Conservation (phyloP, 2,113 vertebrate genomes). For the Sinocyclocheilus anshuiensis region DNA sequence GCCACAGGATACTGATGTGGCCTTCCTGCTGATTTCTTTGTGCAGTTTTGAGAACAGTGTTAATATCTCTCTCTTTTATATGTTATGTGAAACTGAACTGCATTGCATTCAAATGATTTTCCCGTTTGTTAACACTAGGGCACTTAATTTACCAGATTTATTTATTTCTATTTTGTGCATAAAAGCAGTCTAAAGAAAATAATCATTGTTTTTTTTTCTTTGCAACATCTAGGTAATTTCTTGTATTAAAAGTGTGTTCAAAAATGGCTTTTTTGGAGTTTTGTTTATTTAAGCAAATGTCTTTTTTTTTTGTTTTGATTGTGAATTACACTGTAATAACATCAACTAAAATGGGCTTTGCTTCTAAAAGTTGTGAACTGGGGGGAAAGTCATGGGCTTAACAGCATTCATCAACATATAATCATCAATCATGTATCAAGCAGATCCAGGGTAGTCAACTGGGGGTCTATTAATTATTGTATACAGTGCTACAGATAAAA, state of each 20-base stretch:
- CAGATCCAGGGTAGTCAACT: background rate
- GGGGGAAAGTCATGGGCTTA: no score
- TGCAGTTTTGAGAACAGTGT: slow-evolving; percentile 18
- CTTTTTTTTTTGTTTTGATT: background rate
- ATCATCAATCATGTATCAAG: background rate
- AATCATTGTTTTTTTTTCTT: slow-evolving; percentile 14
- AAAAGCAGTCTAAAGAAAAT: slow-evolving; percentile 33
- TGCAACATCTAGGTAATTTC: background rate
- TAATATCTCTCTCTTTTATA: slow-evolving; percentile 6
- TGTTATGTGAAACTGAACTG: slow-evolving; percentile 19
- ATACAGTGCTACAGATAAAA: no score
- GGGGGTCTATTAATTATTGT: background rate
- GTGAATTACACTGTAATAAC: background rate
- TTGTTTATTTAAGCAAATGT: background rate
- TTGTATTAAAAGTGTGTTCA: slow-evolving; percentile 2
- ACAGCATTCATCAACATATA: no score
- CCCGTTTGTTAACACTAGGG: slow-evolving; percentile 33
- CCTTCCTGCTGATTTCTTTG: slow-evolving; percentile 10
- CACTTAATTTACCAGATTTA: slow-evolving; percentile 52
- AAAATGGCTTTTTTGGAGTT: background rate
- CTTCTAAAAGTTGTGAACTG: no score
- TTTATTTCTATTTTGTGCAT: slow-evolving; percentile 57
- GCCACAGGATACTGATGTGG: background rate
- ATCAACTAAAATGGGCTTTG: background rate
- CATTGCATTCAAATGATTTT: background rate